Evolutionary conservation across 1,140 invertebrate species (phyloP).

Genomic region (Ganaspis sp.): DNA sequence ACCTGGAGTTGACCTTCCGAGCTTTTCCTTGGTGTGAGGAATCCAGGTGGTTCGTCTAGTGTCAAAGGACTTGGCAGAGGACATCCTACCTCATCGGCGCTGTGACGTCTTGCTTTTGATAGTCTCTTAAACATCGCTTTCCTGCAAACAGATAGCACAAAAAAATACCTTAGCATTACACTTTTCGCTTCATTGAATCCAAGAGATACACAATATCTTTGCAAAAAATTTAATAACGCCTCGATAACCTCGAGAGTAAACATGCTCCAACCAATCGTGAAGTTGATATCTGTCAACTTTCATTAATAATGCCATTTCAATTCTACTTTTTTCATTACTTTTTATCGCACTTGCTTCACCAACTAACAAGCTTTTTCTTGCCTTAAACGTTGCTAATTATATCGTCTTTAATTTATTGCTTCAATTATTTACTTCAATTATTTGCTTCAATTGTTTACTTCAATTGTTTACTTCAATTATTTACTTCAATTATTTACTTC

Average conservation of each 20-base stretch:
- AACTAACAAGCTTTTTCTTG: background rate
- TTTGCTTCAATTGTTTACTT: too few relatives aligned
- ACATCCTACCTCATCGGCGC: slow-evolving; percentile 66
- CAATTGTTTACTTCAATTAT: too few relatives aligned
- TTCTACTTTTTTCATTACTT: background rate
- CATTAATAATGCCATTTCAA: background rate
- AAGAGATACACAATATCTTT: background rate
- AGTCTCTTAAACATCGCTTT: slow-evolving; percentile 71
- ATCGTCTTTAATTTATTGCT: background rate
- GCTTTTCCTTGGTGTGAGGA: slow-evolving; percentile 44
- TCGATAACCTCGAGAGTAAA: slow-evolving; percentile 9
- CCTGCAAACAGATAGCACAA: slow-evolving; percentile 50
- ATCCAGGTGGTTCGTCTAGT: slow-evolving; percentile 62
- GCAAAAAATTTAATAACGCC: background rate
- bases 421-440: too few relatives aligned
- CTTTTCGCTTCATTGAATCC: background rate
- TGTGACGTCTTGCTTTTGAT: slow-evolving; percentile 72
- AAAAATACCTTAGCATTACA: background rate
- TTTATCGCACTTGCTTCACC: background rate
- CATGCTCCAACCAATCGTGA: slow-evolving; percentile 1
- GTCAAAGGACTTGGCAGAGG: slow-evolving; percentile 51
- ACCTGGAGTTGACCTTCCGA: slow-evolving; percentile 60
- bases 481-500: too few relatives aligned
- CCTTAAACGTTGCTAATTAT: background rate
- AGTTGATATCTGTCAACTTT: background rate